phyloP scores from a whole-genome alignment of 2,888 invertebrate genomes.

The Peribatodes rhomboidaria region DNA sequence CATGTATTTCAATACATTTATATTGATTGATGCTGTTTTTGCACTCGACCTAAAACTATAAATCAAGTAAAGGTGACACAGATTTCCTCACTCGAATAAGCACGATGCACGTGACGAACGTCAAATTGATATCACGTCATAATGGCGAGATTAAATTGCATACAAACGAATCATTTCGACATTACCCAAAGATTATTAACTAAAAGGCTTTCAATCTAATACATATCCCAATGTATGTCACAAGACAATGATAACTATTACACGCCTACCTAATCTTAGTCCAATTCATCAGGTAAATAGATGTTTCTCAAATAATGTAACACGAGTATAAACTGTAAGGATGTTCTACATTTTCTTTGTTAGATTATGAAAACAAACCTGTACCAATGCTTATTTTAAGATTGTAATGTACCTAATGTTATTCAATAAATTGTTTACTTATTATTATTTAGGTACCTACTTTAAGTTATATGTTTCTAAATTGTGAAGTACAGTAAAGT shows the following conservation, averaged over 20 bases:
- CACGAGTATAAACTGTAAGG: constrained; percentile 3
- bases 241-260: constrained; percentile 16
- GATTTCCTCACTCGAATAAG: constrained; percentile 57
- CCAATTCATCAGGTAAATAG: constrained; percentile 5
- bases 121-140: constrained; percentile 7
- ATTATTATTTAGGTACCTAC: constrained; percentile 3
- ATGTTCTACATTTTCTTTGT: constrained; percentile 15
- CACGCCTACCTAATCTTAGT: neutral
- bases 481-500: constrained; percentile 11
- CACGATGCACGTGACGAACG: constrained; percentile 18
- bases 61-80: constrained; percentile 46
- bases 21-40: constrained; percentile 56
- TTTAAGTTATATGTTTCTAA: constrained; percentile 16
- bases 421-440: constrained; percentile 13
- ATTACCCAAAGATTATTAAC: constrained; percentile 2
- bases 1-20: too few relatives aligned
- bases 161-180: neutral
- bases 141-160: neutral
- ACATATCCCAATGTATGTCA: constrained; percentile 17
- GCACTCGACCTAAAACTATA: constrained; percentile 68
- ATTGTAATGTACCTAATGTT: constrained; percentile 14
- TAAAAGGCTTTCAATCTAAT: neutral
- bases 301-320: constrained; percentile 18
- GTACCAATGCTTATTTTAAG: constrained; percentile 6
- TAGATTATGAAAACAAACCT: neutral